Conservation (phyloP, 2,113 vertebrate species). For the Erinaceus europaeus region DNA sequence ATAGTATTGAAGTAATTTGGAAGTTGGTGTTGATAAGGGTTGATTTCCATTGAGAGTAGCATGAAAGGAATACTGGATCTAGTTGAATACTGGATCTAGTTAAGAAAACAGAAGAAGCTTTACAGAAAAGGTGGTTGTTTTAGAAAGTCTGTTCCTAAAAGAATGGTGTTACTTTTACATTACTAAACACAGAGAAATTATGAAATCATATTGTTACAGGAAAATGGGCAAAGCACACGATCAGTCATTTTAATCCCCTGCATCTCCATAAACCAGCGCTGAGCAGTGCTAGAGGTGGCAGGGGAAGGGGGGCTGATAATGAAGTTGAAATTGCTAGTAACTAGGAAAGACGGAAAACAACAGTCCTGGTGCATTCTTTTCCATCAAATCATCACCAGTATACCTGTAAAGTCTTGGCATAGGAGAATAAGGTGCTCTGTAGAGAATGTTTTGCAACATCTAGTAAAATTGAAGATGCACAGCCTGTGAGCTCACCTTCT, state of each 20-base stretch:
- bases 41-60: neutral
- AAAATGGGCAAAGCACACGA: slow-evolving; percentile 2
- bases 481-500: neutral
- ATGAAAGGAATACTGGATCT: neutral
- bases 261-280: no score
- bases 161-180: slow-evolving; percentile 18
- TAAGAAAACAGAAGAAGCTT: neutral
- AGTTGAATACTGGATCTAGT: neutral
- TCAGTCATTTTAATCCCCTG: slow-evolving; percentile 21
- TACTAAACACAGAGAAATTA: slow-evolving; percentile 1
- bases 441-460: neutral
- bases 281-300: no score
- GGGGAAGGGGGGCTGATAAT: no score
- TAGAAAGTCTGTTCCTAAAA: slow-evolving; percentile 37
- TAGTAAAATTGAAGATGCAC: neutral
- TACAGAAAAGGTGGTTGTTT: neutral
- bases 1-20: slow-evolving; percentile 35
- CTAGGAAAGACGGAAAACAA: neutral
- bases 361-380: neutral
- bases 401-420: neutral
- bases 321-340: slow-evolving; percentile 9
- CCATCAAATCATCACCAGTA: neutral
- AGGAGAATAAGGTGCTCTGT: slow-evolving; percentile 18
- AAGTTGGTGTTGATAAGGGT: neutral
- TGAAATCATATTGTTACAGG: slow-evolving; percentile 4